These are phyloP conservation scores for Cebidichthys violaceus DNA, from an alignment of 2,113 vertebrate genomes.

Conservation along the genomic window DNA sequence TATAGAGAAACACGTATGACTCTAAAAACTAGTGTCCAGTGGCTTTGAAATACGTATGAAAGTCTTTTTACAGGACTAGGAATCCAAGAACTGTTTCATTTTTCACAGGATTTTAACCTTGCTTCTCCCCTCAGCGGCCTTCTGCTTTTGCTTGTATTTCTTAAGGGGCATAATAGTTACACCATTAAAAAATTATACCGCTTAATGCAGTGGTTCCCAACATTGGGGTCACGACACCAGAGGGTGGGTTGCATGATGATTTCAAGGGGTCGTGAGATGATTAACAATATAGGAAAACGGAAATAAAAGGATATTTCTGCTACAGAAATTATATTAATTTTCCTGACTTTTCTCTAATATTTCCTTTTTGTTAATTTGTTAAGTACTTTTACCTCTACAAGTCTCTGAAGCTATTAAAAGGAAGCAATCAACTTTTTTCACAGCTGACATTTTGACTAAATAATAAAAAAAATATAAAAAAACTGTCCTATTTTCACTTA, in stretches of 20 bases:
- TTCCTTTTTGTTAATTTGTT: neutral
- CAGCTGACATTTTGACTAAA: neutral
- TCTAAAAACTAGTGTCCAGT: neutral
- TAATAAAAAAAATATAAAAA: too few species aligned
- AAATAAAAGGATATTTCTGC: conserved; percentile 1
- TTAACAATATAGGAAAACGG: neutral
- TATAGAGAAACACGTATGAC: neutral
- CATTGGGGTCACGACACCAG: neutral
- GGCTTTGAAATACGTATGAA: neutral
- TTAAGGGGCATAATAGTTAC: neutral
- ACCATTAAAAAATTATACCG: neutral
- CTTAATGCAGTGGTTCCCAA: neutral
- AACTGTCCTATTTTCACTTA: neutral
- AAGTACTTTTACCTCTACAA: neutral
- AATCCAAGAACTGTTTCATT: neutral
- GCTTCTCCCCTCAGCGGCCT: neutral
- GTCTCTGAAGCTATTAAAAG: neutral
- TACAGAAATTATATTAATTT: neutral
- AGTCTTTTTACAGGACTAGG: neutral
- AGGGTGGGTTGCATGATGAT: neutral
- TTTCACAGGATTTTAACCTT: neutral
- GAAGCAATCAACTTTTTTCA: neutral
- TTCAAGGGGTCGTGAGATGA: neutral
- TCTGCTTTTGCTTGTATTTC: neutral
- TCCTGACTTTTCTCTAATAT: too few species aligned